phyloP scores from a whole-genome alignment of 2,113 vertebrate species.

The Naja naja region DNA sequence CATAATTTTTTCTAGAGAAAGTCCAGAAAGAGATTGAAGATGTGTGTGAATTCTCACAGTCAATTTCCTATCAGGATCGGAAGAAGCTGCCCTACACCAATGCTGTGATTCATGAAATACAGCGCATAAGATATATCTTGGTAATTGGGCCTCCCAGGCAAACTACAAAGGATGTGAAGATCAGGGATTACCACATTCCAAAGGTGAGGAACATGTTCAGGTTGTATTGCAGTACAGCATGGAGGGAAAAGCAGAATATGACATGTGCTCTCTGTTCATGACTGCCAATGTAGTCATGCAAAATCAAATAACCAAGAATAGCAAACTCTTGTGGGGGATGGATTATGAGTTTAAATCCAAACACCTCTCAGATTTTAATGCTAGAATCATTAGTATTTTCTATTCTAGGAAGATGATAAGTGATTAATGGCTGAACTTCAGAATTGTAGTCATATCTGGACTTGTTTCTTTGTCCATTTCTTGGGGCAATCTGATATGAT shows the following conservation, averaged over 20 bases:
- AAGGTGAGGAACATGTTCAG: neutral
- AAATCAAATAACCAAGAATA: neutral
- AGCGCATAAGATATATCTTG: neutral
- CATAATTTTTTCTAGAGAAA: neutral
- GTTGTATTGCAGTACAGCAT: neutral
- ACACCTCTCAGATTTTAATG: neutral
- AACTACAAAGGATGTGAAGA: neutral
- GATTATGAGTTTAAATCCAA: neutral
- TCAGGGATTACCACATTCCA: neutral
- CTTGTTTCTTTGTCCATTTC: neutral
- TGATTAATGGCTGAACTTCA: neutral
- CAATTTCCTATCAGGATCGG: neutral
- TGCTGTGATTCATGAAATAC: neutral
- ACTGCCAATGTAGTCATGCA: neutral
- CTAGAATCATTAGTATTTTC: neutral
- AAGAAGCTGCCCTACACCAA: neutral
- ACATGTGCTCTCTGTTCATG: neutral
- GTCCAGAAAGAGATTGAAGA: neutral
- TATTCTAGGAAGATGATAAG: neutral
- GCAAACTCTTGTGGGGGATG: neutral
- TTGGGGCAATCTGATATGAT: neutral
- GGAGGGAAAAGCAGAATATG: neutral
- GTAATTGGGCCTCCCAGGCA: accelerated
- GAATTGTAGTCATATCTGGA: neutral
- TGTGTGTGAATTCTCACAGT: neutral